phyloP scores from a whole-genome alignment of 2,113 vertebrate species.

The Zingel zingel region DNA sequence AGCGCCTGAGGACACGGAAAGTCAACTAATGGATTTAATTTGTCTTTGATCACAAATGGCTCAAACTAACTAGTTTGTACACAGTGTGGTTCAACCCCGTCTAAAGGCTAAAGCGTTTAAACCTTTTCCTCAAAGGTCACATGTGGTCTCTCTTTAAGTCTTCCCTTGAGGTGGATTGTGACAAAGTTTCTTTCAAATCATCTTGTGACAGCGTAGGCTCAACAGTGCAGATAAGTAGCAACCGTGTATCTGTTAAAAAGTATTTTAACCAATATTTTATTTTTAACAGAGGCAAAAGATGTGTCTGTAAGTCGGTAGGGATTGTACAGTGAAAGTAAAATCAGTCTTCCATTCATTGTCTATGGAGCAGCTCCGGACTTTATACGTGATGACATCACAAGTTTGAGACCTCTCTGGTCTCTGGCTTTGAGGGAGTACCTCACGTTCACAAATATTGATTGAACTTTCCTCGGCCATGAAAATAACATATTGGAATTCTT shows the following conservation, averaged over 20 bases:
- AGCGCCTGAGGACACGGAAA: background rate
- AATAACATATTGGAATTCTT: no score
- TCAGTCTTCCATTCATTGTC: no score
- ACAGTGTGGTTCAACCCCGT: no score
- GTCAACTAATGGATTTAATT: background rate
- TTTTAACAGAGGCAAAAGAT: background rate
- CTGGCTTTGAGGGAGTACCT: no score
- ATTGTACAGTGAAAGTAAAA: background rate
- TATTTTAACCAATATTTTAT: conserved; percentile 15
- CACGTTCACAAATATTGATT: no score
- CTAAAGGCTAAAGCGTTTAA: no score
- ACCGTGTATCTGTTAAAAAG: conserved; percentile 5
- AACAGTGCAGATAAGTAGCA: background rate
- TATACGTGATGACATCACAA: no score
- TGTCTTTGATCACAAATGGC: background rate
- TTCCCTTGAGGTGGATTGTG: background rate
- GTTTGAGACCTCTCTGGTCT: no score
- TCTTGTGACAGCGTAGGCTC: background rate
- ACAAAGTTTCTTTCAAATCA: conserved; percentile 24
- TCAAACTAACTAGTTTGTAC: background rate
- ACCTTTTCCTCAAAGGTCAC: background rate
- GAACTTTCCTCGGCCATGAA: no score
- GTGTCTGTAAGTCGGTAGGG: background rate
- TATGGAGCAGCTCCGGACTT: no score
- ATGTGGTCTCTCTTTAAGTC: background rate